These are phyloP conservation scores for Cantharis flavilabris DNA, from an alignment of 2,888 invertebrate genomes.

Conservation along the genomic window DNA sequence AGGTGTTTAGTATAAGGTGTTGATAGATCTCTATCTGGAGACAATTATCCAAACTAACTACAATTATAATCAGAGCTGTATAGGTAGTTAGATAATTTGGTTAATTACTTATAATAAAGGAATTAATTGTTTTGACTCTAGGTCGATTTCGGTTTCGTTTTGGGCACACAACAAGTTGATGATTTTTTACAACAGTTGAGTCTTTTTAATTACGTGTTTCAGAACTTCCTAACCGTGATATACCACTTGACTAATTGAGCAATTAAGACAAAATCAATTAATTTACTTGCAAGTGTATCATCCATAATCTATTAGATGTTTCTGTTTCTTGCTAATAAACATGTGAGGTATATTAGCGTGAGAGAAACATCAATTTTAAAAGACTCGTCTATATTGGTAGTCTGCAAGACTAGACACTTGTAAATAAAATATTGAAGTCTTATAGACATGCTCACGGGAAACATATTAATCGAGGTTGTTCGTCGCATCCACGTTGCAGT, in stretches of 20 bases:
- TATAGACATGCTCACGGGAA: constrained; percentile 5
- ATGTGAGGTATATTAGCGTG: constrained; percentile 6
- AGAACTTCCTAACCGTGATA: constrained; percentile 2
- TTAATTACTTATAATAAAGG: constrained; percentile 18
- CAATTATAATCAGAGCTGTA: constrained; percentile 26
- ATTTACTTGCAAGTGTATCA: constrained; percentile 2
- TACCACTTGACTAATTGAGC: constrained; percentile 12
- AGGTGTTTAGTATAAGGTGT: constrained; percentile 29
- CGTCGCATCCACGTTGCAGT: neutral
- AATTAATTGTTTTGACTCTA: neutral
- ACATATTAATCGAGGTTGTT: constrained; percentile 3
- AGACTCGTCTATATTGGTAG: neutral
- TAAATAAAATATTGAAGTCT: constrained; percentile 6
- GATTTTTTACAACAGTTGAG: constrained; percentile 6
- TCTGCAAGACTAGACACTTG: constrained; percentile 8
- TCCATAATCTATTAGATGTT: neutral
- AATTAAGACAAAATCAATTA: constrained; percentile 21
- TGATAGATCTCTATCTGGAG: constrained; percentile 37
- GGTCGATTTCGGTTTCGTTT: neutral
- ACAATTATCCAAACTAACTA: constrained; percentile 31
- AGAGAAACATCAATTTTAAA: constrained; percentile 14
- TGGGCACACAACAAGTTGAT: neutral
- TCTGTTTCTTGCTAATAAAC: constrained; percentile 6
- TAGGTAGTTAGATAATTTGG: constrained; percentile 15
- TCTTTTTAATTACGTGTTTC: constrained; percentile 4